Base-by-base conservation (phyloP, 2,888 invertebrate species). In the Rhyacophila evoluta region DNA sequence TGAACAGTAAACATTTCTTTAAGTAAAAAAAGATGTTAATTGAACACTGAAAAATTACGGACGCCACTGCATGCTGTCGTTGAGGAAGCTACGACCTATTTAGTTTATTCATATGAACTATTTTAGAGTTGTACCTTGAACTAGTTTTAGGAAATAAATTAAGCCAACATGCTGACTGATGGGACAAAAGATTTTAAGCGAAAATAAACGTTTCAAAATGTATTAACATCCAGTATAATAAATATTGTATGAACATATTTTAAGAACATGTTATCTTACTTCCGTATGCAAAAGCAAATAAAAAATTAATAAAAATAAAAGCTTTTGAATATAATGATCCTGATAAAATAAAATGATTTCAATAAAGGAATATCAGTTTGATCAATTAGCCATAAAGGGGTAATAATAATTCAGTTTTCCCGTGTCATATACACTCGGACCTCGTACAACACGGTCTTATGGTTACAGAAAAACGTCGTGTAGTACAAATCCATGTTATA, bases 1-100 rank as follows among this genome's bases (percentile, higher is more conserved):
- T n/a, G n/a, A n/a, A n/a, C n/a, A n/a, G n/a, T n/a, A n/a, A n/a
- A n/a, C n/a, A n/a, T n/a, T n/a, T n/a, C n/a, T n/a, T n/a, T 1
- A 38, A 0, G 4, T 12, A 1, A 12, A n/a, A 12, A 38, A 38
- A 38, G 12, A 11, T 33, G 33, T 33, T 33, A 33, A 33, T 5
- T 8, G 33, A 33, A 33, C 33, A 8, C 33, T 33, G 3, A 27
- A 29, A 12, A 10, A 68, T n/a, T 29, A 69, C 28, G 55, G 19
- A 55, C 36, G 74, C n/a, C 74, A 33, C 29, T 74, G 74, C 25
- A 70, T 28, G 71, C 70, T 39, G 29, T 38, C 41, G 75, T 70
- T 75, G 19, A 70, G 41, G 71, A 70, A 75, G 41, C 67, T 70
- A 33, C 67, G 75, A 75, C 75, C 75, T 75, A 75, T 75, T 39